These are phyloP conservation scores for Lordiphosa andalusiaca DNA, from an alignment of 2,888 invertebrate species.

Conservation along the genomic window DNA sequence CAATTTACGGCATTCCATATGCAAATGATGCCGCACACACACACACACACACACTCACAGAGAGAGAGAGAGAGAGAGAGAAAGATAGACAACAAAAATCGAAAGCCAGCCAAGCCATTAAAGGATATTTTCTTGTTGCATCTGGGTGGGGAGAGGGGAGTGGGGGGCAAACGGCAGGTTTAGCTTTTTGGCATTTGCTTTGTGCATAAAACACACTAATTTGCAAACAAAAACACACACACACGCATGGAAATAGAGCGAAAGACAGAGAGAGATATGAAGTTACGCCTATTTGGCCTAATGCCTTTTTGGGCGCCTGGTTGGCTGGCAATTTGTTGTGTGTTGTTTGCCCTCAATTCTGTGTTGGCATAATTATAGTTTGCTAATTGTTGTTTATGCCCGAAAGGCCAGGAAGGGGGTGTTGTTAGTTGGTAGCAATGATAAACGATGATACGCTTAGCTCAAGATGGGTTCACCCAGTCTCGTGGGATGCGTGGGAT, in stretches of 20 bases:
- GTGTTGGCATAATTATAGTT: constrained; percentile 46
- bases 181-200: constrained; percentile 45
- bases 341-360: constrained; percentile 45
- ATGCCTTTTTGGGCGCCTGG: constrained; percentile 40
- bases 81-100: constrained; percentile 22
- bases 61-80: no score
- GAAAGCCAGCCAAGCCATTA: constrained; percentile 38
- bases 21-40: constrained; percentile 5
- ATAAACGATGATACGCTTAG: constrained; percentile 8
- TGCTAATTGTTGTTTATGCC: constrained; percentile 9
- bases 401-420: not conserved
- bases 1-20: constrained; percentile 15
- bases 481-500: constrained; percentile 32
- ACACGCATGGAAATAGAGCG: not conserved
- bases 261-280: not conserved
- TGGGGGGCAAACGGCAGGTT: constrained; percentile 22
- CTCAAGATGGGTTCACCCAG: not conserved
- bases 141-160: no score
- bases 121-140: constrained; percentile 62
- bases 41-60: no score
- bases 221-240: constrained; percentile 3
- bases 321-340: constrained; percentile 52
- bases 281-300: constrained; percentile 39
- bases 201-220: constrained; percentile 40
- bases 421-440: constrained; percentile 1